Conservation (phyloP, 2,113 vertebrate species). For the Beaufortia kweichowensis region DNA sequence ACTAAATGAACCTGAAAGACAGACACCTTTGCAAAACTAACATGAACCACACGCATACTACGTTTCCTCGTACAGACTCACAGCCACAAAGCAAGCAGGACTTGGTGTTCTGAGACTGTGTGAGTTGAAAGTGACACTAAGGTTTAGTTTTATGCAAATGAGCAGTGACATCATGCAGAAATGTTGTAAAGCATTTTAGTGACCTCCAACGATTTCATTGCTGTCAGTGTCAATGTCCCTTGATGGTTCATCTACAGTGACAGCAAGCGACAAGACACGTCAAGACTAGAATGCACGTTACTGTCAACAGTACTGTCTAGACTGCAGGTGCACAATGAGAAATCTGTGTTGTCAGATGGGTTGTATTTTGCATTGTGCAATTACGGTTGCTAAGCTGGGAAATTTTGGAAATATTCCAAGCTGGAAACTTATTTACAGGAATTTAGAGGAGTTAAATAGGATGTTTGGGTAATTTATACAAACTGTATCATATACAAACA, state of each 20-base stretch:
- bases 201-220: not conserved
- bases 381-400: too few species aligned
- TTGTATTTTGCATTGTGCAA: not conserved
- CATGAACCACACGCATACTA: not conserved
- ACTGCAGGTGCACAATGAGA: not conserved
- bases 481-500: too few species aligned
- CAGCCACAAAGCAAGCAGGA: not conserved
- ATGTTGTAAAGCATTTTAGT: not conserved
- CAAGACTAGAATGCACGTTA: not conserved
- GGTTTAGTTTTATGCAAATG: not conserved
- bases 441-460: too few species aligned
- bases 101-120: not conserved
- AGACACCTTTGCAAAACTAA: slow-evolving; percentile 23
- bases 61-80: slow-evolving; percentile 2
- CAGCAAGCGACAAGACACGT: not conserved
- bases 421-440: too few species aligned
- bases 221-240: not conserved
- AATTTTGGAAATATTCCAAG: too few species aligned
- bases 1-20: slow-evolving; percentile 45
- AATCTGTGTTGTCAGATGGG: not conserved
- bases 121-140: not conserved
- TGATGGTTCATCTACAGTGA: not conserved
- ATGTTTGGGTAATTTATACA: too few species aligned
- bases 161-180: not conserved
- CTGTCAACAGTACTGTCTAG: not conserved